Evolutionary conservation across 2,888 invertebrate species (phyloP), one percentile per base, ranked within the genome.

Genomic region (Caenorhabditis imperialis): DNA sequence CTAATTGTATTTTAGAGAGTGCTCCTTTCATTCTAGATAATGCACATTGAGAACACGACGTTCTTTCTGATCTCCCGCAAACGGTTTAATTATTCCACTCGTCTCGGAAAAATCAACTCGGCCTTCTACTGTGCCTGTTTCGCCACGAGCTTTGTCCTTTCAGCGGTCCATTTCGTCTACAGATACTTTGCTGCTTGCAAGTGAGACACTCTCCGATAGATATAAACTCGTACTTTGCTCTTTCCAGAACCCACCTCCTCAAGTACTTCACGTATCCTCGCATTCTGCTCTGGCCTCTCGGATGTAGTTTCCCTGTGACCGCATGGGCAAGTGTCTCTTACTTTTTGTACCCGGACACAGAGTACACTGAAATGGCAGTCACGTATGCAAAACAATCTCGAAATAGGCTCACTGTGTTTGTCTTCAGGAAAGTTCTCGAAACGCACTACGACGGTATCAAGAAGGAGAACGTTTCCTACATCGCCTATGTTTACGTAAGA

Each of bases 261-360:
- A 47, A 42, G 16, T 57, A 16, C 18, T 71, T 71, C 57, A 44
- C 55, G 3, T 22, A 50, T 8, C 55, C 61, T 0, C 50, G 22
- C 30, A 25, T 71, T 10, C n/a, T 71, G 5, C 25, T 71, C 22
- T 71, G 71, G 71, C 62, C 62, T 8, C n/a, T 62, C 22, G 42
- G 48, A 7, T 54, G 61, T 27, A 35, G 48, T 25, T 44, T 71
- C 35, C 62, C 71, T 7, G 61, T 71, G 6, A 55, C 57, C 25
- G 61, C 61, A 18, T 71, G 71, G 71, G 61, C 71, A n/a, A 50
- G 55, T 51, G 71, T 71, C 42, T 71, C 71, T 5, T 71, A 71
- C 30, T 71, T 71, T 35, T 45, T 71, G 50, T 71, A 71, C 38
- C 71, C 71, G 5, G 71, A 71, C 38, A 61, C 71, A 0, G 71